A percentile compares a stretch with the other conserved stretches of the same genome.
These are phyloP conservation scores for Holocentrus rufus DNA, from an alignment of 2,797 vertebrate species.

Conservation along the genomic window DNA sequence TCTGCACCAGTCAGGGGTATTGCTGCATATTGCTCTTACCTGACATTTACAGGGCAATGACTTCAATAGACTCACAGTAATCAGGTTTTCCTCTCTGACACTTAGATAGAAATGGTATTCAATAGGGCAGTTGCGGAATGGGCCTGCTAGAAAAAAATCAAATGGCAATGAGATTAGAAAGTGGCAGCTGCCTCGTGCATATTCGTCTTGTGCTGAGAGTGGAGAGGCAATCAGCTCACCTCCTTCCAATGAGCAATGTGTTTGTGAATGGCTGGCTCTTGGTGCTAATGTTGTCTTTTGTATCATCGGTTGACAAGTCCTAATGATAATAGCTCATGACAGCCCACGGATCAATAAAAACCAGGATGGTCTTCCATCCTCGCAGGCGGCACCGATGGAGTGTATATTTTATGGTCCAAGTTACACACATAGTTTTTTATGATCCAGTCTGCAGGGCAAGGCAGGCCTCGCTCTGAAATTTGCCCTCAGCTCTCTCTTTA, in stretches of 20 bases:
- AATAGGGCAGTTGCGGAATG: constrained; percentile 25
- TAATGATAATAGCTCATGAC: constrained; percentile 1
- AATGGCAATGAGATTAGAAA: constrained; percentile 22
- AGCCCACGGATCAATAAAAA: constrained; percentile 29
- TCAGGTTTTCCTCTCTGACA: constrained; percentile 14
- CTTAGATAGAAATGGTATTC: constrained; percentile 16
- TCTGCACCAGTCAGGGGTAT: constrained; percentile 46
- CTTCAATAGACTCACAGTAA: background rate
- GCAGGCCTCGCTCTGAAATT: constrained; percentile 18
- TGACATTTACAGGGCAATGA: constrained; percentile 21
- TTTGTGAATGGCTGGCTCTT: constrained; percentile 2
- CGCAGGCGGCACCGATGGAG: constrained; percentile 5
- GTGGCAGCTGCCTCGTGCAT: background rate
- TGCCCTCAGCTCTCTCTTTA: constrained; percentile 31
- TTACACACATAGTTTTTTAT: constrained; percentile 16
- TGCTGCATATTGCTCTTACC: constrained; percentile 43
- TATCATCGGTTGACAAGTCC: constrained; percentile 14
- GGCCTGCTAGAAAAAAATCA: constrained; percentile 19
- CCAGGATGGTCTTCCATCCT: background rate
- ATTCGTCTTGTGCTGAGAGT: background rate
- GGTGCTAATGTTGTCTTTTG: constrained; percentile 6
- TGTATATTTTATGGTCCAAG: constrained; percentile 6
- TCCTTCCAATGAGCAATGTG: background rate
- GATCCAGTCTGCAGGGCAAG: constrained; percentile 5
- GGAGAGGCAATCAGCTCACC: constrained; percentile 17